phyloP scores from a whole-genome alignment of 2,797 vertebrate species.

The Periophthalmus magnuspinnatus region DNA sequence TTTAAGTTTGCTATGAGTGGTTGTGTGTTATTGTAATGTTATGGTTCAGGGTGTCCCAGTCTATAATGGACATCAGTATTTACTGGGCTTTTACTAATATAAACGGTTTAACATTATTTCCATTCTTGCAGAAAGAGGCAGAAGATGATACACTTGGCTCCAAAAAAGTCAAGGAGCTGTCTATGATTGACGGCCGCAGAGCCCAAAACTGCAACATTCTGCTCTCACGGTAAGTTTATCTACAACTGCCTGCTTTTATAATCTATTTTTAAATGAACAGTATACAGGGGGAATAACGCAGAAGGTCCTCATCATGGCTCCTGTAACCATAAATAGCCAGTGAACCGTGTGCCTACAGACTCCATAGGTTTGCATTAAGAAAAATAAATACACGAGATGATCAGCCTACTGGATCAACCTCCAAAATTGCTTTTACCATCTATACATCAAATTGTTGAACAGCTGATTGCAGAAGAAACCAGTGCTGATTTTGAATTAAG shows the following conservation, averaged over 20 bases:
- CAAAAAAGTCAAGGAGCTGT: constrained; percentile 97
- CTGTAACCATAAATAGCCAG: no score
- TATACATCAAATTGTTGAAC: not conserved
- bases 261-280: no score
- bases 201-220: constrained; percentile 99
- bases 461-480: not conserved
- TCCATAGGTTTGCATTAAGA: no score
- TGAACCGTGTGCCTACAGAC: no score
- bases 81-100: not conserved
- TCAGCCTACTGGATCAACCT: no score
- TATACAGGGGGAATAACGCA: no score
- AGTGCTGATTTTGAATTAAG: no score
- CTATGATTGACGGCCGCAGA: constrained; percentile 94
- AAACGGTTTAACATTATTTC: not conserved
- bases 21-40: constrained; percentile 5
- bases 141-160: constrained; percentile 91
- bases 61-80: constrained; percentile 6
- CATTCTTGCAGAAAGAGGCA: constrained; percentile 79
- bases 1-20: constrained; percentile 8
- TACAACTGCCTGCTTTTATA: no score
- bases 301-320: no score
- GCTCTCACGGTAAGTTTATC: constrained; percentile 83
- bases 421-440: no score
- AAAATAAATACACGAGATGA: no score
- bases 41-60: constrained; percentile 3